These are phyloP conservation scores for Scaptomyza montana DNA, from an alignment of 1,140 invertebrate species.

Conservation along the genomic window DNA sequence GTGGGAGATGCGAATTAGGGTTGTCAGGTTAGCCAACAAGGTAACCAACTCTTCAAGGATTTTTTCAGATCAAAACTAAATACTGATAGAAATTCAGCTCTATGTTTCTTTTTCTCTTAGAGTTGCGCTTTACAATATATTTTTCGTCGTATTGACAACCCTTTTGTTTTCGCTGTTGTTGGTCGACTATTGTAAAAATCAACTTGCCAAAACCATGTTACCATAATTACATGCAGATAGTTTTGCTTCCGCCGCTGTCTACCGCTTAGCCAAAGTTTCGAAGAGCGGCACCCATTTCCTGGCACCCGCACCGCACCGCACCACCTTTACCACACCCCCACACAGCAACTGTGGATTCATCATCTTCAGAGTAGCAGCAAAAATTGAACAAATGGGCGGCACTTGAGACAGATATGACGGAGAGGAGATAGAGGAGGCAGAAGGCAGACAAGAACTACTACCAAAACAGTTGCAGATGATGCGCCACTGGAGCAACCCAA, in stretches of 20 bases:
- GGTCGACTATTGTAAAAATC: conserved; percentile 36
- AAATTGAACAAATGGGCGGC: conserved; percentile 72
- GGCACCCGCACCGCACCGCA: conserved; percentile 12
- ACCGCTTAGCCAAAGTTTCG: no score
- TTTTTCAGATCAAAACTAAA: no score
- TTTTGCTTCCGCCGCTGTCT: conserved; percentile 38
- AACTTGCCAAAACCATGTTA: conserved; percentile 78
- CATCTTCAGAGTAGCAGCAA: conserved; percentile 18
- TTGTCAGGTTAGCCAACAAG: conserved; percentile 8
- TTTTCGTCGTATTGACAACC: conserved; percentile 32
- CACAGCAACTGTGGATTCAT: conserved; percentile 27
- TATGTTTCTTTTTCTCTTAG: background rate
- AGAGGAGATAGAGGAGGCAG: conserved; percentile 1
- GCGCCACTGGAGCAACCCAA: conserved; percentile 11
- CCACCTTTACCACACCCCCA: background rate
- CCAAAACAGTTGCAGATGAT: conserved; percentile 75
- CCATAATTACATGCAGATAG: conserved; percentile 83
- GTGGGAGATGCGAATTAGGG: conserved; percentile 32
- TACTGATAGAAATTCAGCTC: no score
- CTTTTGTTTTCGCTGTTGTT: conserved; percentile 12
- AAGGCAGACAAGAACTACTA: conserved; percentile 56
- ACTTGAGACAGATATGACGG: conserved; percentile 17
- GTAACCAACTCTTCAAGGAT: no score
- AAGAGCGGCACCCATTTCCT: conserved; percentile 1
- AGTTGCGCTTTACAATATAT: background rate